Conservation (phyloP, 1,140 invertebrate species). For the Scaptomyza pallida region DNA sequence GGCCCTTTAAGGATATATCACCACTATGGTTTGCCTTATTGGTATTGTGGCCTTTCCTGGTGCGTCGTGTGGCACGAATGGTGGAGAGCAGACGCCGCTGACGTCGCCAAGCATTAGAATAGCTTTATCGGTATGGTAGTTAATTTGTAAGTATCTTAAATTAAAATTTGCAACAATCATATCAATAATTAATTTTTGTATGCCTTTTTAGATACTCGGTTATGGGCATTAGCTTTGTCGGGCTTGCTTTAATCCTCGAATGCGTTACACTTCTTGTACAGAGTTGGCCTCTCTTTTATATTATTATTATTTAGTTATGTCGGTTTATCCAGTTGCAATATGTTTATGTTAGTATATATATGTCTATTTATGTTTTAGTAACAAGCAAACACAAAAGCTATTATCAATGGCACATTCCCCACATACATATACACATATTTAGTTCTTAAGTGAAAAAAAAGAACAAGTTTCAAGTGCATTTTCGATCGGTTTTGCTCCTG, state of each 20-base stretch:
- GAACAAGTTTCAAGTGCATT: constrained; percentile 41
- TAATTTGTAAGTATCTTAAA: constrained; percentile 64
- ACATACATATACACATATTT: constrained; percentile 41
- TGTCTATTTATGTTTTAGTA: constrained; percentile 60
- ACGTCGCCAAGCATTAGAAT: constrained; percentile 18
- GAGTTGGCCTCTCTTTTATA: constrained; percentile 63
- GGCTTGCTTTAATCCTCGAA: constrained; percentile 40
- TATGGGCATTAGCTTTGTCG: constrained; percentile 27
- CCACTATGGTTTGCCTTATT: constrained; percentile 85
- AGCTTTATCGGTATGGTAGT: constrained; percentile 51
- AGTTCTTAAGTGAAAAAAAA: constrained; percentile 67
- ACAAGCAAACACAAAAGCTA: constrained; percentile 30
- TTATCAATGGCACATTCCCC: constrained; percentile 55
- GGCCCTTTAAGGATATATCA: constrained; percentile 85
- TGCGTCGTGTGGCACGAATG: constrained; percentile 65
- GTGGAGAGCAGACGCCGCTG: constrained; percentile 63
- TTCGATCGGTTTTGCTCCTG: constrained; percentile 10
- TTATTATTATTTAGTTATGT: constrained; percentile 42
- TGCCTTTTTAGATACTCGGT: constrained; percentile 30
- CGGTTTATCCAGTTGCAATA: constrained; percentile 70
- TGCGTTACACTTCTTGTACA: constrained; percentile 62
- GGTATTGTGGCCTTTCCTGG: constrained; percentile 87
- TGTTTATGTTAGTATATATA: constrained; percentile 37
- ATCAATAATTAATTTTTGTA: not conserved
- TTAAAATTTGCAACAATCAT: no score